These are phyloP conservation scores for Hypocryptadius cinnamomeus DNA, from an alignment of 2,113 vertebrate species.

Conservation along the genomic window DNA sequence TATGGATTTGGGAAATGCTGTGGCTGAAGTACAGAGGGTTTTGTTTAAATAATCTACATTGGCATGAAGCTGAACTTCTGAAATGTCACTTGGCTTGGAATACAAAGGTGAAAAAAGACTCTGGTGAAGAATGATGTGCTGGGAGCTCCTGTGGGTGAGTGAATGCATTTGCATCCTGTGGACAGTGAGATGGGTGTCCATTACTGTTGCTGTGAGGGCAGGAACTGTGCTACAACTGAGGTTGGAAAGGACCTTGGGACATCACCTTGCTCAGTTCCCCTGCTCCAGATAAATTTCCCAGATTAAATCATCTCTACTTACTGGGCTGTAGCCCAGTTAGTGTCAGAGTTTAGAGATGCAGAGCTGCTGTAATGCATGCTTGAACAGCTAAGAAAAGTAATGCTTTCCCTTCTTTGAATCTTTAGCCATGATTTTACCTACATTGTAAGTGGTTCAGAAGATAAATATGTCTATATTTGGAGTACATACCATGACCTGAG, in stretches of 20 bases:
- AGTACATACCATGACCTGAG: constrained; percentile 98
- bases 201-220: not conserved
- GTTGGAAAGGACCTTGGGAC: not conserved
- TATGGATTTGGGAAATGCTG: not conserved
- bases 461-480: constrained; percentile 98
- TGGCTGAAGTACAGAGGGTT: not conserved
- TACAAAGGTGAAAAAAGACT: not conserved
- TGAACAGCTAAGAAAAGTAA: not conserved
- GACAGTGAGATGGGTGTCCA: fast-evolving
- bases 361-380: not conserved
- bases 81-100: not conserved
- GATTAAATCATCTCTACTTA: not conserved
- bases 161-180: not conserved
- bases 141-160: not conserved
- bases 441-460: constrained; percentile 96
- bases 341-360: not conserved
- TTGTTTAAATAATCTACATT: not conserved
- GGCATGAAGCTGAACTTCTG: not conserved
- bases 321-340: not conserved
- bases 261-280: not conserved
- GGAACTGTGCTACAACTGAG: not conserved
- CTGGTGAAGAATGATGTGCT: not conserved
- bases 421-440: constrained; percentile 94
- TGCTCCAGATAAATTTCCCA: not conserved
- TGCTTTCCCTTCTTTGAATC: not conserved